Conservation (phyloP, 2,888 invertebrate species). For the Unio pictorum region DNA sequence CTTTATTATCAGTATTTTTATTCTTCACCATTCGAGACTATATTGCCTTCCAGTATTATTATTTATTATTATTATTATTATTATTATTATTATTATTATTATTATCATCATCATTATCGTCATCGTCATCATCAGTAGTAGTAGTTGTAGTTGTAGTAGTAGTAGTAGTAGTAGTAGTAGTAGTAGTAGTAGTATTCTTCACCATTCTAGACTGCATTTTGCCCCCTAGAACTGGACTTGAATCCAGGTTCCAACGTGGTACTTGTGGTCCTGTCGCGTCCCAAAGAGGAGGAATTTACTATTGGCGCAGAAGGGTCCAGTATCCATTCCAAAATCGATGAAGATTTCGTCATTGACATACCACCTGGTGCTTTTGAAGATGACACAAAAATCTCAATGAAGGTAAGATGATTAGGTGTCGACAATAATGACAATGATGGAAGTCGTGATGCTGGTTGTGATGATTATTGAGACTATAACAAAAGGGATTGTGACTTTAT, state of each 20-base stretch:
- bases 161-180: no score
- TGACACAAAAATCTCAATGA: slow-evolving; percentile 16
- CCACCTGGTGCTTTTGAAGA: slow-evolving; percentile 22
- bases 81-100: no score
- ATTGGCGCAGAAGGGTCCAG: slow-evolving; percentile 3
- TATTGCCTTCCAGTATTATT: no score
- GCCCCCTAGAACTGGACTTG: slow-evolving; percentile 14
- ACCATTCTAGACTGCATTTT: slow-evolving; percentile 14
- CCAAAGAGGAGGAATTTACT: slow-evolving; percentile 18
- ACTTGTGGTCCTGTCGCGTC: slow-evolving; percentile 17
- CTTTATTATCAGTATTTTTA: no score
- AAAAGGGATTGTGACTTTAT: no score
- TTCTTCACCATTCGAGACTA: no score
- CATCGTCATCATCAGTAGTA: no score
- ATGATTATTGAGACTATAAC: no score
- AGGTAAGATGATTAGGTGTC: slow-evolving; percentile 8
- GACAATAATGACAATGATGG: background rate
- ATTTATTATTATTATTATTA: no score
- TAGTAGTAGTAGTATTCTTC: background rate
- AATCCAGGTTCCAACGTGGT: slow-evolving; percentile 20
- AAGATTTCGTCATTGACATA: slow-evolving; percentile 21
- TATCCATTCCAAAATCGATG: slow-evolving; percentile 23
- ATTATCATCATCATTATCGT: background rate
- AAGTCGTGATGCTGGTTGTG: no score
- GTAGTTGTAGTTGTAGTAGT: no score